Conservation (phyloP, 2,797 vertebrate species). For the Chanos chanos region DNA sequence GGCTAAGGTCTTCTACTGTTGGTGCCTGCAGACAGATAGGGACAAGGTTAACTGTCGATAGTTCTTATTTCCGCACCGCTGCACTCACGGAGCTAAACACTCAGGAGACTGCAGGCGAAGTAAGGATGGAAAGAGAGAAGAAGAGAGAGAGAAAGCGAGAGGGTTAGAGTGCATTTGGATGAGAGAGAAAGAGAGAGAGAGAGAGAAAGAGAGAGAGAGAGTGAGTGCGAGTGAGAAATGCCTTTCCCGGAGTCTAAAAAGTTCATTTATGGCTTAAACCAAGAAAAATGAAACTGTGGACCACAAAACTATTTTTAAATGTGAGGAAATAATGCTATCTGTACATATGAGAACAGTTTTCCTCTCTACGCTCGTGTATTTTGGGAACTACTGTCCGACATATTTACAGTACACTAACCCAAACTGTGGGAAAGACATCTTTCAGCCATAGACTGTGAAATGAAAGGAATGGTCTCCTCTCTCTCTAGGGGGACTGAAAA, state of each 20-base stretch:
- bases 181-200: too few species aligned
- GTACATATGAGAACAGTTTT: not conserved
- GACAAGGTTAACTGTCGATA: conserved; percentile 18
- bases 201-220: too few species aligned
- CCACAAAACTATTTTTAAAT: too few species aligned
- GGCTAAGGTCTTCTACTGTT: conserved; percentile 93
- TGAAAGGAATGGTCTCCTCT: not conserved
- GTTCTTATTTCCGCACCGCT: not conserved
- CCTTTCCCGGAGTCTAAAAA: conserved; percentile 32
- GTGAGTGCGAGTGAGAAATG: too few species aligned
- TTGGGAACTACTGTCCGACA: too few species aligned
- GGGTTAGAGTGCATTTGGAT: too few species aligned
- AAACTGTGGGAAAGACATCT: conserved; percentile 17
- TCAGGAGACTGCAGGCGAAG: not conserved
- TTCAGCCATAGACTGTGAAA: not conserved
- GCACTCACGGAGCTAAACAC: not conserved
- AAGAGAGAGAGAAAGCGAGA: too few species aligned
- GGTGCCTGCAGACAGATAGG: conserved; percentile 75
- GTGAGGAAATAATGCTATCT: too few species aligned
- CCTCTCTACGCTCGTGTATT: too few species aligned
- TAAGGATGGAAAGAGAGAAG: not conserved
- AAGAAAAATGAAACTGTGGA: not conserved
- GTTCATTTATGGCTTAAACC: not conserved
- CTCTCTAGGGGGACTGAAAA: not conserved
- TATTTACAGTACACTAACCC: conserved; percentile 3